Evolutionary conservation across 2,797 vertebrate species (phyloP).

Genomic region (Oophaga sylvatica): DNA sequence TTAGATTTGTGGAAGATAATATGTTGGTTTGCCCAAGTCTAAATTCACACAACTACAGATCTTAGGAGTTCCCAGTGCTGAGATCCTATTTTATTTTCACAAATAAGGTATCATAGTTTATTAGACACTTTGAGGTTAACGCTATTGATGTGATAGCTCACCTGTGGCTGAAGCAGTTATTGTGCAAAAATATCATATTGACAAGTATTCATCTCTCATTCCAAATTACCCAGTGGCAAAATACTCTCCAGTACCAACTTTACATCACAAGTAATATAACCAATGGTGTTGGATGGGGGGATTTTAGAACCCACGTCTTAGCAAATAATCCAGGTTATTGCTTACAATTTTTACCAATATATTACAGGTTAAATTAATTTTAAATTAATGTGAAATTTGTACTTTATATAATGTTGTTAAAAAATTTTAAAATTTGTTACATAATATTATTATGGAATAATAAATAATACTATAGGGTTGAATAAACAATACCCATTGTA

Average conservation of each 20-base stretch:
- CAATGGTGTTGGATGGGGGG: too few species aligned
- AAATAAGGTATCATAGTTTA: not conserved
- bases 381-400: too few species aligned
- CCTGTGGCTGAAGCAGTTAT: not conserved
- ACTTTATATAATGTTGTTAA: too few species aligned
- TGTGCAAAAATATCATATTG: not conserved
- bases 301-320: too few species aligned
- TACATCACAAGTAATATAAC: not conserved
- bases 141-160: not conserved
- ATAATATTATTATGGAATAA: too few species aligned
- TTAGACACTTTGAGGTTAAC: not conserved
- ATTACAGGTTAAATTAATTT: too few species aligned
- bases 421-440: too few species aligned
- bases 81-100: not conserved
- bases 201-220: not conserved
- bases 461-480: not conserved
- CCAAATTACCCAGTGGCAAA: not conserved
- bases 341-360: too few species aligned
- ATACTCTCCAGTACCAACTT: not conserved
- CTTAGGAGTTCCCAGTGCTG: not conserved
- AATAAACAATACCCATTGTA: not conserved
- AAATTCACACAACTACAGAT: not conserved
- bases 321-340: too few species aligned
- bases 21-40: not conserved
- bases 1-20: not conserved